Percentiles rank a stretch among this genome's conserved stretches.
Conservation (phyloP, 2,797 vertebrate genomes). For the Diplodus puntazzo region DNA sequence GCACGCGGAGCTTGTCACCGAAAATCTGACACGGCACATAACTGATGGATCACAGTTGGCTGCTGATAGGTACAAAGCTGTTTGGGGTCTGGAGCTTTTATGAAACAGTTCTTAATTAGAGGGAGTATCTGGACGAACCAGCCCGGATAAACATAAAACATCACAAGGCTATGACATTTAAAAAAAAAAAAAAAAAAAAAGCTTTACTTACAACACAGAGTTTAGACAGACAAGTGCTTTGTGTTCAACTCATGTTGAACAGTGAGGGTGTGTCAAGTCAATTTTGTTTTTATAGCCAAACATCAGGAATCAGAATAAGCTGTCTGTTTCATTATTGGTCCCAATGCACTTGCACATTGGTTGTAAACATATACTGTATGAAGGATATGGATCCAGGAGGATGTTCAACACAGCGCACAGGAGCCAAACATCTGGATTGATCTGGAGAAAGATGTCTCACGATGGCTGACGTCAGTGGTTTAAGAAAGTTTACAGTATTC, state of each 20-base stretch:
- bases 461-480: no score
- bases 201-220: slow-evolving; percentile 13
- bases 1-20: slow-evolving; percentile 2
- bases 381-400: no score
- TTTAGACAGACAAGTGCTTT: slow-evolving; percentile 15
- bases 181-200: slow-evolving; percentile 4
- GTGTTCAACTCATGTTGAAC: background rate
- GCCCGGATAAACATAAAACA: slow-evolving; percentile 21
- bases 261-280: background rate
- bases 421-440: no score
- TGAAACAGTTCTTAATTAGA: slow-evolving; percentile 61
- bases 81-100: slow-evolving; percentile 37
- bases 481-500: no score
- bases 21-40: slow-evolving; percentile 33
- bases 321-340: background rate
- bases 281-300: background rate
- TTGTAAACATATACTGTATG: no score
- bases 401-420: no score
- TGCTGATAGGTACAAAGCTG: slow-evolving; percentile 56
- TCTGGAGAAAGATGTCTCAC: no score
- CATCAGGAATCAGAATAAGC: background rate
- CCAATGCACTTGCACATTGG: background rate
- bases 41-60: slow-evolving; percentile 48
- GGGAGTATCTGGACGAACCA: slow-evolving; percentile 58
- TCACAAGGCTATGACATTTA: slow-evolving; percentile 41